Evolutionary conservation across 2,888 invertebrate species (phyloP), one percentile per base, ranked within the genome.

Genomic region (Hydropsyche betteni): DNA sequence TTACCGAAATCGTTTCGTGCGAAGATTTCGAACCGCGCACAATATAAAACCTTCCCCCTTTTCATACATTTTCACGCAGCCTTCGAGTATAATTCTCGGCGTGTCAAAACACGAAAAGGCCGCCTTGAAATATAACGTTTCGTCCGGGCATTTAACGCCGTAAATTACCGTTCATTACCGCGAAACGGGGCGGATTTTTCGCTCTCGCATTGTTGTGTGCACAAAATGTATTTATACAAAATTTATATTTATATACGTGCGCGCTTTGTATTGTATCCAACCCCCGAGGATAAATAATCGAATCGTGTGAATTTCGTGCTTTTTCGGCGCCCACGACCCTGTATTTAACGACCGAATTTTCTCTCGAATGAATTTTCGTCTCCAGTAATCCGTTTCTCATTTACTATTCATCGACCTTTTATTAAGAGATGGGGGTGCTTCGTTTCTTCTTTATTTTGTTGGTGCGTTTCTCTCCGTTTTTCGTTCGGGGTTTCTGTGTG

Each of bases 151-250:
- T 55, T 55, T 55, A 55, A 55, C 14, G 55, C 16, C 55, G 34
- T 64, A 64, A 64, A 64, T 64, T 64, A 34, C 64, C 64, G 34
- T 64, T 64, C 64, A 64, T 64, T 64, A 64, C 64, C 64, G 36
- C 36, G 44, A 44, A 44, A 44, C 44, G 44, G 44, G 10, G 44
- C 44, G 44, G 44, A 44, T 44, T 44, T 34, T 36, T 64, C 64
- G 64, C 36, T 34, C 34, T 64, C 61, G 24, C 16, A 61, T 64
- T 64, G n/a, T 64, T 34, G 64, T 64, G 33, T 14, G n/a, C 14
- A 53, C 14, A 53, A 5, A 61, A 61, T 61, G 55, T 7, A 12
- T 51, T 12, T 51, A 51, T 51, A 51, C 8, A 51, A 51, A 51
- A 51, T 51, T 51, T 51, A 51, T 51, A 55, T 55, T n/a, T 55